These are phyloP conservation scores for Diplolepis rosae DNA, from an alignment of 2,888 invertebrate genomes.

Conservation along the genomic window DNA sequence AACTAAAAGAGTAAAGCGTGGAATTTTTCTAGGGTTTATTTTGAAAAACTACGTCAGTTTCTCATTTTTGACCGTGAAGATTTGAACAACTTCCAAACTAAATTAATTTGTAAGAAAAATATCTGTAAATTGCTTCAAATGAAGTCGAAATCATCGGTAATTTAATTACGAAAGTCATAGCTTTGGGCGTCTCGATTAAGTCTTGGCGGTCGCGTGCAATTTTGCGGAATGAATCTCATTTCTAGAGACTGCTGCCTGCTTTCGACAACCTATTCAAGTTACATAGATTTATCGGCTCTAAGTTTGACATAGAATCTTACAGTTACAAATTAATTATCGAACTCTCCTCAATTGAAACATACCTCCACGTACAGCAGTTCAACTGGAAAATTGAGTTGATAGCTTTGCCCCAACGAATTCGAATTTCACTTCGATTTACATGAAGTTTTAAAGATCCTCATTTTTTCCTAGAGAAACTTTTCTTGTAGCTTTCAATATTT, in stretches of 20 bases:
- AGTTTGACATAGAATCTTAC: conserved; percentile 11
- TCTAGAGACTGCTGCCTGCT: conserved; percentile 23
- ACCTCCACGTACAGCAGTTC: background rate
- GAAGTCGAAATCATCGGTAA: conserved; percentile 1
- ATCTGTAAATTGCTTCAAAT: background rate
- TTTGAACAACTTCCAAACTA: background rate
- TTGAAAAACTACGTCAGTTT: too few species aligned
- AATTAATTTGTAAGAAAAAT: background rate
- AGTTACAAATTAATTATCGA: conserved; percentile 27
- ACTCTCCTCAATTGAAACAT: background rate
- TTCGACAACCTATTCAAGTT: conserved; percentile 28
- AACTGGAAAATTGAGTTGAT: conserved; percentile 7
- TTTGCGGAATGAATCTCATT: conserved; percentile 20
- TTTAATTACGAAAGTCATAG: conserved; percentile 9
- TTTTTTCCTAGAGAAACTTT: too few species aligned
- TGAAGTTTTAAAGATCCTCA: background rate
- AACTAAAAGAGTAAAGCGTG: too few species aligned
- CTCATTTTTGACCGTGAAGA: too few species aligned
- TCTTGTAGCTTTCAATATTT: too few species aligned
- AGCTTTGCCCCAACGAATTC: background rate
- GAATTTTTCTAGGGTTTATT: too few species aligned
- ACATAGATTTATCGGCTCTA: conserved; percentile 21
- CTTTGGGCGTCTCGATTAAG: conserved; percentile 15
- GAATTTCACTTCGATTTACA: background rate
- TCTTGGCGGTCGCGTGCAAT: conserved; percentile 17